Percentiles rank a stretch among this genome's conserved stretches.
phyloP scores from a whole-genome alignment of 2,888 invertebrate species.

The Agriopis leucophaearia region DNA sequence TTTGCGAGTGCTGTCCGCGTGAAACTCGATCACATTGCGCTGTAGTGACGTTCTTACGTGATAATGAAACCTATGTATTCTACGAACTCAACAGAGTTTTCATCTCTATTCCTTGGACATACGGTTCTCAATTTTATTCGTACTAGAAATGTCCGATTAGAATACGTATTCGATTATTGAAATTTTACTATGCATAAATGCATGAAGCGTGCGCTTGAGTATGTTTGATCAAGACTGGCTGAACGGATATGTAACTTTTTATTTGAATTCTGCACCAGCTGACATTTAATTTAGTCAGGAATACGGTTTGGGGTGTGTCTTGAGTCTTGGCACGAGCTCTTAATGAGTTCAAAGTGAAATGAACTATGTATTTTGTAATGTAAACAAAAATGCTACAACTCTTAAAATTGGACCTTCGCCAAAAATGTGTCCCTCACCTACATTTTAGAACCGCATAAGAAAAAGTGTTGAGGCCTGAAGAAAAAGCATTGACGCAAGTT shows the following conservation, averaged over 20 bases:
- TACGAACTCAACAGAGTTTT: slow-evolving; percentile 24
- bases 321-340: slow-evolving; percentile 37
- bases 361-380: slow-evolving; percentile 33
- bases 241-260: slow-evolving; percentile 23
- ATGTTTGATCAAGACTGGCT: slow-evolving; percentile 26
- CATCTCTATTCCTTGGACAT: slow-evolving; percentile 17
- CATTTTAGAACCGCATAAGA: slow-evolving; percentile 7
- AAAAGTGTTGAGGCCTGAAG: neutral
- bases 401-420: slow-evolving; percentile 33
- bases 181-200: slow-evolving; percentile 35
- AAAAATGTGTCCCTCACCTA: slow-evolving; percentile 38
- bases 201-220: slow-evolving; percentile 27
- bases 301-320: slow-evolving; percentile 28
- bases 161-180: slow-evolving; percentile 36
- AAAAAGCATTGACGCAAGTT: slow-evolving; percentile 7
- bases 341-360: slow-evolving; percentile 40
- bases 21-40: slow-evolving; percentile 62
- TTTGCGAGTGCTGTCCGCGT: slow-evolving; percentile 67
- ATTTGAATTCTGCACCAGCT: slow-evolving; percentile 16
- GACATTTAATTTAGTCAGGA: slow-evolving; percentile 15
- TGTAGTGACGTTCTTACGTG: slow-evolving; percentile 53
- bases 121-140: slow-evolving; percentile 3
- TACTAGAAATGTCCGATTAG: slow-evolving; percentile 31
- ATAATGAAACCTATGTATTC: slow-evolving; percentile 12
- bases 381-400: slow-evolving; percentile 33